Conservation (phyloP, 1,140 invertebrate genomes). For the Neocloeon triangulifer region DNA sequence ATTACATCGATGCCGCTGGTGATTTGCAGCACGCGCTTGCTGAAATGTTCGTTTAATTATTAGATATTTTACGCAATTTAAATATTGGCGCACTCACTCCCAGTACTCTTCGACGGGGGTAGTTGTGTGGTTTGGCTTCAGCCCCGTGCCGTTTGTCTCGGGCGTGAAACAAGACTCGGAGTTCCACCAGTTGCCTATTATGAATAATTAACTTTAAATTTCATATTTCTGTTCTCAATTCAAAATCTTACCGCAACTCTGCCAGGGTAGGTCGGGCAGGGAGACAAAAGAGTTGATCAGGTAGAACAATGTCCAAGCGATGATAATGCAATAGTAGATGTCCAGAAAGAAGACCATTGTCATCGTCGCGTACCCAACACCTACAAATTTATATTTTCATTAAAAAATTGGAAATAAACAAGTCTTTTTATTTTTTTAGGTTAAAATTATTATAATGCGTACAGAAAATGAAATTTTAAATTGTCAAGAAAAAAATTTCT, state of each 20-base stretch:
- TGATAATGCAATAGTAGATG: slow-evolving; percentile 29
- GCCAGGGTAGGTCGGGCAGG: slow-evolving; percentile 13
- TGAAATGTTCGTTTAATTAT: slow-evolving; percentile 7
- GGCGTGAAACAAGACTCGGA: slow-evolving; percentile 15
- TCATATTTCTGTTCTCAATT: neutral
- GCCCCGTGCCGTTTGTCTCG: slow-evolving; percentile 11
- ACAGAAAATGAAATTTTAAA: no score
- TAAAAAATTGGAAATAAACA: no score
- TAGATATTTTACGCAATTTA: neutral
- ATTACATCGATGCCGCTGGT: slow-evolving; percentile 17
- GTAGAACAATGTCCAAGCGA: slow-evolving; percentile 25
- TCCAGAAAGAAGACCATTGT: slow-evolving; percentile 25
- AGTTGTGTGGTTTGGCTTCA: slow-evolving; percentile 6
- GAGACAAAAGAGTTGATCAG: slow-evolving; percentile 20
- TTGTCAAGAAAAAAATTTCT: neutral
- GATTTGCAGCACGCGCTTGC: slow-evolving; percentile 19
- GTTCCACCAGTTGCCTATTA: slow-evolving; percentile 17
- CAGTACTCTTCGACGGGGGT: slow-evolving; percentile 23
- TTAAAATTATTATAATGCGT: no score
- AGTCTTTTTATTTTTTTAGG: no score
- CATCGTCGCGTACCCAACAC: slow-evolving; percentile 15
- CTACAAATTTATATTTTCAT: no score
- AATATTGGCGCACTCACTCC: slow-evolving; percentile 16
- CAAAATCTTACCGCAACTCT: slow-evolving; percentile 12
- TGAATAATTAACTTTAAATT: neutral